Evolutionary conservation across 2,888 invertebrate species (phyloP).

Genomic region (Psylliodes chrysocephalus): DNA sequence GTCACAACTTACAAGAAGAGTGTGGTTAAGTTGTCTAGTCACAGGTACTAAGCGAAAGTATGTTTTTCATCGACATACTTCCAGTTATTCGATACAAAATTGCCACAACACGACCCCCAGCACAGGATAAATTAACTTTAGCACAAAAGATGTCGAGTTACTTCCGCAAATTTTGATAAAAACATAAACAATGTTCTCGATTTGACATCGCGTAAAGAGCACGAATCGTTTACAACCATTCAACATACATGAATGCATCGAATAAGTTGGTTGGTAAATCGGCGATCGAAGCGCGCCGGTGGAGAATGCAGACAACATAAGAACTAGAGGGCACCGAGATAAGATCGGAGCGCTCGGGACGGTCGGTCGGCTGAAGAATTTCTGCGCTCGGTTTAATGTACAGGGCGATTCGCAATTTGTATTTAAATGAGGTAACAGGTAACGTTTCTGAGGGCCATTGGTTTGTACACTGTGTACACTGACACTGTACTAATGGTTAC

Average conservation of each 20-base stretch:
- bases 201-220: slow-evolving; percentile 40
- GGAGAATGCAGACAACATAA: slow-evolving; percentile 48
- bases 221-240: slow-evolving; percentile 47
- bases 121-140: neutral
- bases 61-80: slow-evolving; percentile 37
- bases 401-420: neutral
- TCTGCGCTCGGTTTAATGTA: slow-evolving; percentile 2
- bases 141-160: slow-evolving; percentile 28
- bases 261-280: slow-evolving; percentile 45
- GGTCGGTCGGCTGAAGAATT: slow-evolving; percentile 16
- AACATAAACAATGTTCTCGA: slow-evolving; percentile 48
- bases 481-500: too few relatives aligned
- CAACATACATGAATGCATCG: slow-evolving; percentile 53
- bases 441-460: too few relatives aligned
- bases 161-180: slow-evolving; percentile 44
- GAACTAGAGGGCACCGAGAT: slow-evolving; percentile 28
- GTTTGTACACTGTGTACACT: too few relatives aligned
- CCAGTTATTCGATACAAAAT: slow-evolving; percentile 20
- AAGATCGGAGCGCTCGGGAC: slow-evolving; percentile 33
- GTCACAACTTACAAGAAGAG: slow-evolving; percentile 39
- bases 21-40: slow-evolving; percentile 45
- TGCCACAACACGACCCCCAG: neutral
- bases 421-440: too few relatives aligned
- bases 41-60: slow-evolving; percentile 49
- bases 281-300: slow-evolving; percentile 46